Base-by-base conservation (phyloP, 2,797 vertebrate genomes). In the Carcharodon carcharias region DNA sequence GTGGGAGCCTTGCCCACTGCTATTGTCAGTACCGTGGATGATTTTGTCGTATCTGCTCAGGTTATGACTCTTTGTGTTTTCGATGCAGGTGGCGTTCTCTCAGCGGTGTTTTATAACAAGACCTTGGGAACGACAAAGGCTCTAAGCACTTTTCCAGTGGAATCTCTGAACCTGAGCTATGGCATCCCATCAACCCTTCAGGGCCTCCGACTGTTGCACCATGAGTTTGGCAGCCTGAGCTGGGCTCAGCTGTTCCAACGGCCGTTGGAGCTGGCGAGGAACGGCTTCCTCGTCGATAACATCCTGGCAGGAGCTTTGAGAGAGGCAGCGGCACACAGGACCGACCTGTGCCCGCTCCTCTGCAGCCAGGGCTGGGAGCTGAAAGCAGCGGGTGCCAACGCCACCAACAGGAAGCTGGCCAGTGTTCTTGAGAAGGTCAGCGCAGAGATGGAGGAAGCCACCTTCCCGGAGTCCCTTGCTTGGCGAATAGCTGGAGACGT, bases 251-350 rank as follows among this genome's bases (percentile, higher is more conserved):
- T 98, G 96, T 97, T 97, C 5, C 4, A 35, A 23, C 96, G 96
- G 14, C 96, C 97, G 2, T 71, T 96, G 63, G 89, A 2, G 0
- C 96, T 98, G 54, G 98, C 98, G 54, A 96, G 97, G 80, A 77
- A 97, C 0, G 98, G 98, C 23, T 98, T 98, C 96, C 26, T 65
- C 31, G 96, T 98, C 50, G 98, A 98, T 23, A 18, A 80, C 12
- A 18, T 96, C 77, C 97, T 98, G n/a, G 97, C 97, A 56, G 96
- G 16, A 1, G 98, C 98, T 2, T 97, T 98, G 96, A 96, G 96
- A 96, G 96, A 96, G 82, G 96, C 96, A 2, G 93, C 96, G 63
- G 97, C 97, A 21, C 94, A 96, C 65, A 96, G 97, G 69, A 97
- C 97, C 6, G 88, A 89, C 2, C 50, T 97, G 67, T 97, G 97